phyloP scores from a whole-genome alignment of 1,140 invertebrate species.

The Cataglyphis hispanica region DNA sequence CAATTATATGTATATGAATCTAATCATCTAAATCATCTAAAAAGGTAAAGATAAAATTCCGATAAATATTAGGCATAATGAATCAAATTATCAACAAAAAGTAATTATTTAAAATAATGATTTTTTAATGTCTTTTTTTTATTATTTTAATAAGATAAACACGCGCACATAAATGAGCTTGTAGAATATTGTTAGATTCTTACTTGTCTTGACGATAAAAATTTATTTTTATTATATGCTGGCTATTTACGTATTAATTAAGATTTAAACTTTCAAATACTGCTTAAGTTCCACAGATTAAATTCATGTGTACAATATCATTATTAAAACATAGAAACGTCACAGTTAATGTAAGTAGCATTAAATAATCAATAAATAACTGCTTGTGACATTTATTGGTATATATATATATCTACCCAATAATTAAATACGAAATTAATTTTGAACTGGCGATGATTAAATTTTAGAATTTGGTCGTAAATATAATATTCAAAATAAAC shows the following conservation, averaged over 20 bases:
- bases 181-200: background rate
- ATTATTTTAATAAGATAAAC: background rate
- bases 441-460: background rate
- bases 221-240: background rate
- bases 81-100: background rate
- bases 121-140: background rate
- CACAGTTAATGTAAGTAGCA: background rate
- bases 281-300: background rate
- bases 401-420: background rate
- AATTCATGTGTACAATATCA: background rate
- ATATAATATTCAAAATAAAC: background rate
- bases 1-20: background rate
- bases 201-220: constrained; percentile 3
- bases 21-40: background rate
- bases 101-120: background rate
- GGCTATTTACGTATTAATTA: background rate
- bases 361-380: background rate
- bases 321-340: background rate
- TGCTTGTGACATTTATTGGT: background rate
- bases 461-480: background rate
- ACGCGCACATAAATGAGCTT: background rate
- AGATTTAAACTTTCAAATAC: background rate
- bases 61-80: background rate
- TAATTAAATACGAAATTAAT: constrained; percentile 15
- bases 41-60: background rate